Evolutionary conservation across 2,113 vertebrate species (phyloP).

Genomic region (Indicator indicator): DNA sequence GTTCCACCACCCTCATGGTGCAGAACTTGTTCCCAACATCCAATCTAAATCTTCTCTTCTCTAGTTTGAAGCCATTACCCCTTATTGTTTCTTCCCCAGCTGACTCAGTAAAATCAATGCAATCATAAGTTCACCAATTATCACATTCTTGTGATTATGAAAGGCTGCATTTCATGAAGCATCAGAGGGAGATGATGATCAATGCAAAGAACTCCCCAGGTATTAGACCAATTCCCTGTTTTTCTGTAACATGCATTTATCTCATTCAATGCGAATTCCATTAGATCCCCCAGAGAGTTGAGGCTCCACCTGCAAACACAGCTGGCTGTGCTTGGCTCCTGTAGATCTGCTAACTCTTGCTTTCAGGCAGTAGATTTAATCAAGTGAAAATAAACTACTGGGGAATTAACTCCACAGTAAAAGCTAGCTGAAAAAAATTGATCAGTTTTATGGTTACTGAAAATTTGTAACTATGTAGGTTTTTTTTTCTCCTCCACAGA

Average conservation of each 20-base stretch:
- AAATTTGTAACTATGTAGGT: background rate
- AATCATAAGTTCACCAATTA: background rate
- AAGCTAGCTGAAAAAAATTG: background rate
- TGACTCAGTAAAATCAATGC: background rate
- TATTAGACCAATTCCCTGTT: background rate
- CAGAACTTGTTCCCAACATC: too few relatives aligned
- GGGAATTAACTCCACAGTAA: background rate
- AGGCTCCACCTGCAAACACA: background rate
- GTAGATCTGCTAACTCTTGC: background rate
- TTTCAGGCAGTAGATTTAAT: background rate
- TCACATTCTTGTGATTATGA: background rate
- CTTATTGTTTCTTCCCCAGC: background rate
- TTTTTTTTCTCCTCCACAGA: background rate
- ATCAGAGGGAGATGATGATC: background rate
- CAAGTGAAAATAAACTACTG: background rate
- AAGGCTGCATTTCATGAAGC: background rate
- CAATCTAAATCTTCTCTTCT: too few relatives aligned
- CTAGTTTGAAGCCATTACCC: too few relatives aligned
- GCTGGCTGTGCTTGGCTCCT: background rate
- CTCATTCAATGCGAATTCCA: background rate
- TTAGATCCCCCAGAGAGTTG: background rate
- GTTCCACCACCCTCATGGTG: too few relatives aligned
- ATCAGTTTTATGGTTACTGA: slow-evolving; percentile 6
- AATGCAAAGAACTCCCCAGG: background rate
- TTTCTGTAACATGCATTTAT: background rate